These are phyloP conservation scores for Diaphora mendica DNA, from an alignment of 2,888 invertebrate species.

Conservation along the genomic window DNA sequence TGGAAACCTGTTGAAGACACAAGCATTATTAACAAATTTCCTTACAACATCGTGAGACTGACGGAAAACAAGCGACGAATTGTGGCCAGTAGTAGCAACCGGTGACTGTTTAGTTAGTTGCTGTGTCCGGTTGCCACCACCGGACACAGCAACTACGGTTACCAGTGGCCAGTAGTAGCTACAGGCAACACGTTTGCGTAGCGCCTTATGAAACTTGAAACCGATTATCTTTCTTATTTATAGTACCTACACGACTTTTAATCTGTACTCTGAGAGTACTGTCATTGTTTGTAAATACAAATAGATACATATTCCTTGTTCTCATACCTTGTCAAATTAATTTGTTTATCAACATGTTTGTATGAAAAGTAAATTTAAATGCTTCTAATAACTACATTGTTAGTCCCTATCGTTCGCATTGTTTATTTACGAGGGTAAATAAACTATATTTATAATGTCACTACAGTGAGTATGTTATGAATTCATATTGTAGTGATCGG, in stretches of 20 bases:
- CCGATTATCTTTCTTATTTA: not conserved
- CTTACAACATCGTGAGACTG: too few relatives aligned
- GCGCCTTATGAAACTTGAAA: too few relatives aligned
- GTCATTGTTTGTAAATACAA: conserved; percentile 6
- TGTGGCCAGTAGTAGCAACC: too few relatives aligned
- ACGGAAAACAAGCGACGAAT: too few relatives aligned
- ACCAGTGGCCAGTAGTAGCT: too few relatives aligned
- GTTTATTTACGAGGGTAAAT: conserved; percentile 34
- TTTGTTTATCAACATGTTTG: conserved; percentile 12
- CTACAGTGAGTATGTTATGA: conserved; percentile 25
- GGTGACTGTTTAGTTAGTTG: too few relatives aligned
- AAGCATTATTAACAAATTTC: too few relatives aligned
- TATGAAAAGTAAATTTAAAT: conserved; percentile 4
- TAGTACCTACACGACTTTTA: too few relatives aligned
- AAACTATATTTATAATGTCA: conserved; percentile 30
- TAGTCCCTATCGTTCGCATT: conserved; percentile 23
- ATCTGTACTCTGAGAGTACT: not conserved
- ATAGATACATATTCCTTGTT: not conserved
- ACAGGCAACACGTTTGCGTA: too few relatives aligned
- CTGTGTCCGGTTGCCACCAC: too few relatives aligned
- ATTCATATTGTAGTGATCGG: conserved; percentile 13
- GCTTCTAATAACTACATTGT: conserved; percentile 25
- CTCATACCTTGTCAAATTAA: conserved; percentile 7
- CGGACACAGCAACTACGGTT: too few relatives aligned
- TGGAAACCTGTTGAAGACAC: too few relatives aligned